Evolutionary conservation across 2,113 vertebrate species (phyloP), one percentile per base, ranked within the genome.

Genomic region (Oryzias javanicus): DNA sequence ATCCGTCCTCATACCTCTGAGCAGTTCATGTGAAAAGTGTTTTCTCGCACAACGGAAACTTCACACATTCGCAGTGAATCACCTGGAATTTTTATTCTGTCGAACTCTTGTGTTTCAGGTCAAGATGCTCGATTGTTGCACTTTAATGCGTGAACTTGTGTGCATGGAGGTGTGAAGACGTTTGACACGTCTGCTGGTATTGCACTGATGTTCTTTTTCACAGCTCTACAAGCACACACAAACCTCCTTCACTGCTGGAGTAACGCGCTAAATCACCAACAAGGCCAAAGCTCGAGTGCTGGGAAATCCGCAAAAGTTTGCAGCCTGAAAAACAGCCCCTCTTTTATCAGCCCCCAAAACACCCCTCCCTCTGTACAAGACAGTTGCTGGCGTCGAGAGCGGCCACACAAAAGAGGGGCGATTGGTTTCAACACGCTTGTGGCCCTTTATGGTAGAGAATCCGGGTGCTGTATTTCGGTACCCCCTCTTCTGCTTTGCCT

Each of bases 111-210:
- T 51, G 58, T 80, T 70, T 48, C 22, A 49, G 55, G 58, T 52
- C 19, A 55, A 22, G 55, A 64, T 65, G 70, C 58, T 46, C 1
- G 29, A 14, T 51, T 64, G 62, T 53, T 72, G 75, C 61, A 80
- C 60, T 45, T 78, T 52, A 67, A 60, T 78, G 60, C 75, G 74
- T 60, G 16, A 58, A 67, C 49, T 72, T 44, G 67, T 53, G 49
- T 66, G 70, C 85, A 76, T 44, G 5, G 65, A 86, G 80, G 89
- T 89, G 87, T 89, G 85, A 88, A 88, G 73, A 59, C 76, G 82
- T 88, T 89, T 89, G 84, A 86, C 88, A 89, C 85, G 82, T 89
- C 84, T 85, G 81, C 75, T 85, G 81, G 67, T 48, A 72, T 75
- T 29, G 81, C 70, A 72, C 76, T 81, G 75, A 84, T 76, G 83